A percentile compares a stretch with the other conserved stretches of the same genome.
Evolutionary conservation across 2,113 vertebrate genomes (phyloP).

Genomic region (Dicrurus megarhynchus): DNA sequence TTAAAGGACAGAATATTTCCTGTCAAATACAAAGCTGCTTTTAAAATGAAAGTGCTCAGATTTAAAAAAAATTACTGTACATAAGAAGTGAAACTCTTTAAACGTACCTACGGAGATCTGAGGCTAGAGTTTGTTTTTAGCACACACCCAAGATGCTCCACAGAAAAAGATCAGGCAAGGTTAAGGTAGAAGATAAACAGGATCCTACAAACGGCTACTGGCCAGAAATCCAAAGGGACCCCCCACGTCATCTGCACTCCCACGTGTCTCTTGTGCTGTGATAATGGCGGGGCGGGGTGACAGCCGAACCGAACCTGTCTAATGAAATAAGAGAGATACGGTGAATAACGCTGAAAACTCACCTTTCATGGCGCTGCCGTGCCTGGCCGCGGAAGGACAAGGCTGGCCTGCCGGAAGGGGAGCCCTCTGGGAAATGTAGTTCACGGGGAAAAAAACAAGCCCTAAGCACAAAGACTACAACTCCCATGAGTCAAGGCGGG

Average conservation of each 20-base stretch:
- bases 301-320: fast-evolving
- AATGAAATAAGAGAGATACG: fast-evolving
- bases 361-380: not conserved
- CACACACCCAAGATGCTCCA: not conserved
- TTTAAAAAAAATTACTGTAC: not conserved
- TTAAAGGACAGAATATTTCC: not conserved
- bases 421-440: constrained; percentile 31
- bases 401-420: fast-evolving
- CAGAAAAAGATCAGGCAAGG: not conserved
- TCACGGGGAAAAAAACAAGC: fast-evolving
- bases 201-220: not conserved
- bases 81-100: not conserved
- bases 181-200: not conserved
- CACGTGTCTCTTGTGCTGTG: not conserved
- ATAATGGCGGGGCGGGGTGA: fast-evolving
- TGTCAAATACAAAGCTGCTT: not conserved
- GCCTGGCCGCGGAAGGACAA: not conserved
- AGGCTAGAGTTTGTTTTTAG: not conserved
- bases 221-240: not conserved
- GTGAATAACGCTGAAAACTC: fast-evolving
- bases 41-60: not conserved
- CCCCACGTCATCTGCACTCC: fast-evolving
- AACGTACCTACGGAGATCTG: not conserved
- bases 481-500: constrained; percentile 17
- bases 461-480: constrained; percentile 25